Evolutionary conservation across 2,797 vertebrate genomes (phyloP).

Genomic region (Tokudaia tokunoshimensis): DNA sequence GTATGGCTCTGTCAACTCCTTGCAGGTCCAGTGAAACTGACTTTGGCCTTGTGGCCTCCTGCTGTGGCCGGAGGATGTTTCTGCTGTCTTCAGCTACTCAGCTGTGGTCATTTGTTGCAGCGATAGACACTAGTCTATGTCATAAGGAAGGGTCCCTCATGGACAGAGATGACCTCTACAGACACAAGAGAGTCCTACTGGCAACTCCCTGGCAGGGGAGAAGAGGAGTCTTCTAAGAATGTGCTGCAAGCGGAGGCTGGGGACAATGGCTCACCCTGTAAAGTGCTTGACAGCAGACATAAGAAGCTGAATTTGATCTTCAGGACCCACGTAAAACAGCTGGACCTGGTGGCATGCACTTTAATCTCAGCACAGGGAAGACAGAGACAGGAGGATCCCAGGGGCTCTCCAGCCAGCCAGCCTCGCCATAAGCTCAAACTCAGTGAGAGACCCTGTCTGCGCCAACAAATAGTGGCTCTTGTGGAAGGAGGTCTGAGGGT

Average conservation of each 20-base stretch:
- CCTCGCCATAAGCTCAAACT: neutral
- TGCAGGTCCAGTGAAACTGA: rapidly evolving
- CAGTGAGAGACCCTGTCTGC: neutral
- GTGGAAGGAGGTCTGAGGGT: neutral
- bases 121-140: neutral
- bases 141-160: rapidly evolving
- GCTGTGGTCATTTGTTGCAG: neutral
- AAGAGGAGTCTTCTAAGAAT: neutral
- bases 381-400: neutral
- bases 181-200: neutral
- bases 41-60: neutral
- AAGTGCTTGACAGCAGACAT: neutral
- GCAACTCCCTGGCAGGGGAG: neutral
- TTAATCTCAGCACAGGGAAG: neutral
- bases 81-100: neutral
- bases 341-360: too few relatives aligned
- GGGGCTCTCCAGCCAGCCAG: neutral
- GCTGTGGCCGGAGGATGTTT: neutral
- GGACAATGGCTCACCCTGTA: neutral
- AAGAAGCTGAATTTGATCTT: neutral
- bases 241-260: neutral
- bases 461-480: neutral
- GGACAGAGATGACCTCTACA: neutral
- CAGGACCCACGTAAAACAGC: neutral
- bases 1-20: rapidly evolving